Base-by-base conservation (phyloP, 2,888 invertebrate genomes). In the Drosophila paranaensis region DNA sequence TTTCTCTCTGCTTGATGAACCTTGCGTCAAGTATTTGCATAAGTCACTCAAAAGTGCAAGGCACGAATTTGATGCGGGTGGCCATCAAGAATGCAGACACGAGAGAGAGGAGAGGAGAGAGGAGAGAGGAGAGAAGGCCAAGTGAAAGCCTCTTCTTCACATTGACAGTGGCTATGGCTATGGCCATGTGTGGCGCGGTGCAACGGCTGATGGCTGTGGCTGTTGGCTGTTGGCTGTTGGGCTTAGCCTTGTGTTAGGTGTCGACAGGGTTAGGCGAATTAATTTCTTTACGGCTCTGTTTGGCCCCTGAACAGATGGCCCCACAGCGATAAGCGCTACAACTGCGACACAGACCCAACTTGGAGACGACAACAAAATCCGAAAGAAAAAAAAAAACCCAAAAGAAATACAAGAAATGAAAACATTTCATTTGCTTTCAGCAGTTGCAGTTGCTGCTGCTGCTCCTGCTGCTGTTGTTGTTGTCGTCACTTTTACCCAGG, bases 241-340 rank as follows among this genome's bases (percentile, higher is more conserved):
- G 75, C 62, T 79, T 51, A 81, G 78, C 70, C 71, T 69, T 77
- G 83, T 75, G 74, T 77, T 74, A 85, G 83, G 85, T 89, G 89
- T 89, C 85, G 88, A 85, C 82, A 82, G 88, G 84, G 88, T 88
- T 85, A 85, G 88, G 77, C 88, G 88, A 85, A 85, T 85, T 85
- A 85, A 89, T 85, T 85, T 86, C 81, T 81, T 83, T 81, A 80
- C 85, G 82, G 88, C 86, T 83, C 81, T 82, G 78, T 80, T 74
- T 77, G 76, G 58, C 70, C 65, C 63, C 71, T 58, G 71, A 58
- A 60, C 68, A 81, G 81, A 85, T 81, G 82, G 53, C 86, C 79
- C 74, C 85, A 27, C 54, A 48, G 60, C 69, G 87, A 84, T 86
- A 88, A 74, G 69, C 71, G 54, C 20, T 11, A 39, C 66, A 76